Evolutionary conservation across 2,113 vertebrate species (phyloP).

Genomic region (Nycticryphes semicollaris): DNA sequence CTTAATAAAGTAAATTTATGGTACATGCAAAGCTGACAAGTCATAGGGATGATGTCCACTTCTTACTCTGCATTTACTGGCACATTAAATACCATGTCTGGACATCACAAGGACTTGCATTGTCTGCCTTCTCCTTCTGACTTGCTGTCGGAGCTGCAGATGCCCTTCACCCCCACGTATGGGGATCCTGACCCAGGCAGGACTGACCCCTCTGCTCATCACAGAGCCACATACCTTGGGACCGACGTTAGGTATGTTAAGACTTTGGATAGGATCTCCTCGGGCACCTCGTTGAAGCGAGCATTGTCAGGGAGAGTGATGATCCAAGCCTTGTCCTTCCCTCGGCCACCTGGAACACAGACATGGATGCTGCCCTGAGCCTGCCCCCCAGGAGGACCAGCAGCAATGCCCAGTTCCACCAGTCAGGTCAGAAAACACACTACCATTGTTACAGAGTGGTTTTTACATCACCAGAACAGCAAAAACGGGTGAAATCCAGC

Average conservation of each 20-base stretch:
- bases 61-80: not conserved
- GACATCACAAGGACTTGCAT: rapidly evolving
- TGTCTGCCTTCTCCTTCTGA: not conserved
- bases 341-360: slow-evolving; percentile 85
- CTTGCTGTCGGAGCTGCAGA: not conserved
- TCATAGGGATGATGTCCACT: not conserved
- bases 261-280: slow-evolving; percentile 85
- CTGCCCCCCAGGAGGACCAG: not conserved
- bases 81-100: not conserved
- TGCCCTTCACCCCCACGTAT: rapidly evolving
- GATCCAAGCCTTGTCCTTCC: slow-evolving; percentile 90
- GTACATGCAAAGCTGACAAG: not conserved
- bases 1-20: not conserved
- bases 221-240: slow-evolving; percentile 78
- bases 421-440: rapidly evolving
- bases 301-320: slow-evolving; percentile 93
- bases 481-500: not conserved
- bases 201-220: not conserved
- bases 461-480: not conserved
- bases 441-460: rapidly evolving
- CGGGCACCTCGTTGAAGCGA: slow-evolving; percentile 87
- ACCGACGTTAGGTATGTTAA: slow-evolving; percentile 89
- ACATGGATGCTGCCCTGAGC: not conserved
- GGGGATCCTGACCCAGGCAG: not conserved
- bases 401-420: not conserved